phyloP scores from a whole-genome alignment of 2,888 invertebrate genomes.

The Oligia fasciuncula region DNA sequence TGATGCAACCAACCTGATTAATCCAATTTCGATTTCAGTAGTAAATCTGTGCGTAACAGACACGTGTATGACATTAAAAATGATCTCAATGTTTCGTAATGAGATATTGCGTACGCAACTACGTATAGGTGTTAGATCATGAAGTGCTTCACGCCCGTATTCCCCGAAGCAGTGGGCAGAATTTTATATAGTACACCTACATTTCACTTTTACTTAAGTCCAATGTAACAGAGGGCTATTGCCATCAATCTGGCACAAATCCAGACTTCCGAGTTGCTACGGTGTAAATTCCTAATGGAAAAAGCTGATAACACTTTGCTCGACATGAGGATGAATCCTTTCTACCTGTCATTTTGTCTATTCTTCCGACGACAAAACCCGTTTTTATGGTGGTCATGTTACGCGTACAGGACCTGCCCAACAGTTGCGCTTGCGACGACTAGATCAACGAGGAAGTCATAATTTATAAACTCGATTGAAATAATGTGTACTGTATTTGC shows the following conservation, averaged over 20 bases:
- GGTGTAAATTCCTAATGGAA: background rate
- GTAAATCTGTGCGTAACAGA: constrained; percentile 9
- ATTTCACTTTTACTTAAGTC: background rate
- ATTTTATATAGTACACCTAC: background rate
- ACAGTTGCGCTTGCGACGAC: background rate
- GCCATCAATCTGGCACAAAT: background rate
- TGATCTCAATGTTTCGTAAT: constrained; percentile 24
- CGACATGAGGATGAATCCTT: background rate
- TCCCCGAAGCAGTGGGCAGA: background rate
- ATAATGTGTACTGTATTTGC: constrained; percentile 1
- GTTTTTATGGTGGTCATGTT: background rate
- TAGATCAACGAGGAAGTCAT: background rate
- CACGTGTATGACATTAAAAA: constrained; percentile 6
- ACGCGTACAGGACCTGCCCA: background rate
- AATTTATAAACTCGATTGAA: background rate
- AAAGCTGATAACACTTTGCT: background rate
- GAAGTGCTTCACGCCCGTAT: background rate
- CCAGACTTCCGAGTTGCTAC: background rate
- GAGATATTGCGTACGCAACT: constrained; percentile 5
- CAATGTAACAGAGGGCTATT: background rate
- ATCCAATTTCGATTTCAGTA: constrained; percentile 19
- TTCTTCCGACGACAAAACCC: background rate
- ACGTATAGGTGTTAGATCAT: background rate
- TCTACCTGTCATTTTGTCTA: background rate
- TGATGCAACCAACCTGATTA: constrained; percentile 30